These are phyloP conservation scores for Tiliacea aurago DNA, from an alignment of 2,888 invertebrate species.

Conservation along the genomic window DNA sequence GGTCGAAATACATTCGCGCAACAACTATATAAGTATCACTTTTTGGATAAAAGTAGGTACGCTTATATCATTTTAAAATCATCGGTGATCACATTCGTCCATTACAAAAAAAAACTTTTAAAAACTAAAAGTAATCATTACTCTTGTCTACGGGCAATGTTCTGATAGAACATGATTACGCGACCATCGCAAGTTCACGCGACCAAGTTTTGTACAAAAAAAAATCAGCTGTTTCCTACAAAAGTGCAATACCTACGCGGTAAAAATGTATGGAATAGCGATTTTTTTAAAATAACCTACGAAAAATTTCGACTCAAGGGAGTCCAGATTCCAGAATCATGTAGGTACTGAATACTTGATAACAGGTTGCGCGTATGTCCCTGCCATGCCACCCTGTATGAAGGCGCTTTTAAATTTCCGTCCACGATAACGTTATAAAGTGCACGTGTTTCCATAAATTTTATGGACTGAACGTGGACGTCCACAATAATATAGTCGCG, in stretches of 20 bases:
- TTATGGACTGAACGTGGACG: not conserved
- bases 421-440: no score
- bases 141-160: not conserved
- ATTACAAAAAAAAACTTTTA: conserved; percentile 66
- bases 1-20: conserved; percentile 50
- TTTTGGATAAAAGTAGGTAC: conserved; percentile 52
- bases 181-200: not conserved
- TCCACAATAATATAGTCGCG: not conserved
- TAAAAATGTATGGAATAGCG: no score
- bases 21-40: conserved; percentile 62
- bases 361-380: no score
- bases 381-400: no score
- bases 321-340: no score
- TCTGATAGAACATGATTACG: not conserved
- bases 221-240: no score
- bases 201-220: not conserved
- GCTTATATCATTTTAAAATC: conserved; percentile 64
- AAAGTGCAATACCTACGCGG: no score
- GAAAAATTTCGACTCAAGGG: no score
- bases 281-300: no score
- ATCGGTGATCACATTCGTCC: conserved; percentile 88
- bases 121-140: conserved; percentile 47
- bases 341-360: no score
- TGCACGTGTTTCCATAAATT: no score
- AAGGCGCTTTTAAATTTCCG: no score